Base-by-base conservation (phyloP, 92 coral and sea anemone genomes). In the Parazoanthus swiftii region DNA sequence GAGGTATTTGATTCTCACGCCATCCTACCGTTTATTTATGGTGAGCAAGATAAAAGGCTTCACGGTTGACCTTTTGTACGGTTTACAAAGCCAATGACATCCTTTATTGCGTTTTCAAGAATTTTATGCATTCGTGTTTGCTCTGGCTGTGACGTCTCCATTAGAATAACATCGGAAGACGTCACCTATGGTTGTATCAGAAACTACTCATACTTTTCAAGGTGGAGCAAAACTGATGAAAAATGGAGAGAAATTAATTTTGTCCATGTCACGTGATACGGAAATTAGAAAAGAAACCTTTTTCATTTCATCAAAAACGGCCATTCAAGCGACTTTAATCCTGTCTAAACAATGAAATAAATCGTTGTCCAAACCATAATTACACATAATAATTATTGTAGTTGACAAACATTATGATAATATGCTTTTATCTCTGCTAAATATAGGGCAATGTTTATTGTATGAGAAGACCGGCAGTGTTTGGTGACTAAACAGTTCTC, bases 351-450 rank as follows among this genome's bases (percentile, higher is more conserved):
- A 76, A 76, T 63, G 70, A 20, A 18, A 76, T 39, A 54, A 38
- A 76, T 76, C 50, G 80, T 20, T 76, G 26, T 76, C 54, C 80
- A 44, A 39, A 38, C 25, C 80, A 44, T 76, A 76, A 76, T 76
- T 76, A 38, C 82, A 79, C 82, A 79, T 54, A 79, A 79, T 79
- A 79, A 48, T 79, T 46, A 79, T 29, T 44, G 82, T 50, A 50
- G 82, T 44, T 79, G 82, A 79, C 82, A 79, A 79, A 79, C 82
- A 77, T 23, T 77, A 79, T 48, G 82, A 79, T 79, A 73, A 48
- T 79, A 79, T 50, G 63, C 66, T 79, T 79, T 79, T 79, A 79
- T 79, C 42, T 51, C 37, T 79, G 82, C 82, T 44, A 79, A 51
- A 79, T 79, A 46, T 79, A 50, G 82, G 37, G 66, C 20, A 79